These are phyloP conservation scores for Phyllostomus hastatus DNA, from an alignment of 2,113 vertebrate genomes.

Conservation along the genomic window DNA sequence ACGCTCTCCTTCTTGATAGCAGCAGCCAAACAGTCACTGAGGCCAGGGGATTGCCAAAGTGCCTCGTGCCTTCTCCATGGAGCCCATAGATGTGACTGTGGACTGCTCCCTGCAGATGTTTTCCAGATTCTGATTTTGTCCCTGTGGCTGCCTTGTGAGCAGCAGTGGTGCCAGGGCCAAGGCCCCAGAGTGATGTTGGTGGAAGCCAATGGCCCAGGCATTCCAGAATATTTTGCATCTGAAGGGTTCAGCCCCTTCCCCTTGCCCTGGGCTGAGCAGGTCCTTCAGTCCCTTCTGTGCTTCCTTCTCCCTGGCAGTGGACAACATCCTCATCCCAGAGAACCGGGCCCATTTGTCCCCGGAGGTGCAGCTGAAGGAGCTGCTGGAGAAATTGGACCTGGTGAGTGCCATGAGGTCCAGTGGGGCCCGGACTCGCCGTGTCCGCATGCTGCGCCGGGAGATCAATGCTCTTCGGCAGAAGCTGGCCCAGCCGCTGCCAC, in stretches of 20 bases:
- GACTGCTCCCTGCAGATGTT: conserved; percentile 24
- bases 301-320: conserved; percentile 86
- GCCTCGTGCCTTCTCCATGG: neutral
- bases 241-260: neutral
- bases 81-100: neutral
- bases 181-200: neutral
- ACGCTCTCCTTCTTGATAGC: neutral
- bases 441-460: conserved; percentile 92
- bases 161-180: neutral
- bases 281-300: conserved; percentile 50
- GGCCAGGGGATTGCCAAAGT: neutral
- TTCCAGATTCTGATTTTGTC: conserved; percentile 28
- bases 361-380: conserved; percentile 95
- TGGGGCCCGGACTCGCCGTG: conserved; percentile 91
- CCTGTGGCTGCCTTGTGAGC: neutral
- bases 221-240: conserved; percentile 45
- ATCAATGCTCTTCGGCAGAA: conserved; percentile 92
- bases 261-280: neutral
- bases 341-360: conserved; percentile 93
- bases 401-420: conserved; percentile 93
- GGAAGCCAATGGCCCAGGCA: conserved; percentile 29
- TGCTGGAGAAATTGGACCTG: conserved; percentile 95
- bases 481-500: conserved; percentile 84
- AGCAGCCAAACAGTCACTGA: neutral
- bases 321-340: conserved; percentile 92